phyloP scores from a whole-genome alignment of 2,888 invertebrate species.

The Fabriciana adippe region DNA sequence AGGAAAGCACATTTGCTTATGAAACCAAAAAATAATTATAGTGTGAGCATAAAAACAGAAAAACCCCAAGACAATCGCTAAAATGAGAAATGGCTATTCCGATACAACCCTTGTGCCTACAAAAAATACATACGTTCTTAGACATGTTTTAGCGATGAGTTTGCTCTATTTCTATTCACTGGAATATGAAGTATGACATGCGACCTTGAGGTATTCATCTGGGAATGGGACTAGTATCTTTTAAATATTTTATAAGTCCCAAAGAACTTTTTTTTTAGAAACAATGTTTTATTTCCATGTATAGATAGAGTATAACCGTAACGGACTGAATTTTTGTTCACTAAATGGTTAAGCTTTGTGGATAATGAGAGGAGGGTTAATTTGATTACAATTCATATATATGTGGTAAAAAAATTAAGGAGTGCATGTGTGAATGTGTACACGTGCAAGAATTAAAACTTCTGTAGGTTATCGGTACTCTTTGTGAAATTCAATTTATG shows the following conservation, averaged over 20 bases:
- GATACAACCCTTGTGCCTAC: background rate
- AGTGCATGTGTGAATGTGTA: too few species aligned
- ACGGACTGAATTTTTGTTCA: background rate
- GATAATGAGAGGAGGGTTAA: too few species aligned
- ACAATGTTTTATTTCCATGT: background rate
- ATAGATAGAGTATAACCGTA: background rate
- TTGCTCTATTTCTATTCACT: constrained; percentile 17
- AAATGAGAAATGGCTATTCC: background rate
- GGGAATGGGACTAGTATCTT: constrained; percentile 5
- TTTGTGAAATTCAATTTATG: too few species aligned
- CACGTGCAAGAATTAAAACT: too few species aligned
- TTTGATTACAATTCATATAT: too few species aligned
- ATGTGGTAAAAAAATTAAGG: too few species aligned
- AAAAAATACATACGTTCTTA: constrained; percentile 5
- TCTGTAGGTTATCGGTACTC: too few species aligned
- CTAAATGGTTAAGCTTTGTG: too few species aligned
- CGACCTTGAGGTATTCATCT: constrained; percentile 17
- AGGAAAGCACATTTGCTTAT: too few species aligned
- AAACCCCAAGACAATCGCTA: background rate
- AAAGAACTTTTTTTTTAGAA: background rate
- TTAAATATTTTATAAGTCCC: constrained; percentile 6
- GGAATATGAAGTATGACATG: constrained; percentile 6
- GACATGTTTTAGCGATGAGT: constrained; percentile 3
- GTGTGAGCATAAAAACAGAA: background rate
- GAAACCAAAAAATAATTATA: too few species aligned